Conservation (phyloP, 2,113 vertebrate species). For the Pantherophis guttatus region DNA sequence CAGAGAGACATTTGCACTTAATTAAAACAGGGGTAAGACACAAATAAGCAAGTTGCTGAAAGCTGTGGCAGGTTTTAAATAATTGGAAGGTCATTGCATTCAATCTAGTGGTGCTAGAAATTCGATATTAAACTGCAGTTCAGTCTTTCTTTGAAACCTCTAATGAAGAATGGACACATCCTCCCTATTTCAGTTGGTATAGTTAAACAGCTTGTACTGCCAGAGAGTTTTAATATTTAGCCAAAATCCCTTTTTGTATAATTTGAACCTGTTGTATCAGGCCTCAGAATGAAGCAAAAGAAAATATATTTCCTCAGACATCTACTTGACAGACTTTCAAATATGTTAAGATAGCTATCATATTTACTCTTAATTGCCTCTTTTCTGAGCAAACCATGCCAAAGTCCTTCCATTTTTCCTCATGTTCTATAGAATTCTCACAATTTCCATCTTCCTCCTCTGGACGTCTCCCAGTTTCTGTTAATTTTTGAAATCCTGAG, state of each 20-base stretch:
- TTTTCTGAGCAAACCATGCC: background rate
- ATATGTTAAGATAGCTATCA: background rate
- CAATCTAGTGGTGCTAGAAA: background rate
- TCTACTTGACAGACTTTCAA: background rate
- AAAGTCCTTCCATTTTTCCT: background rate
- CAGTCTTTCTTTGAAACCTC: background rate
- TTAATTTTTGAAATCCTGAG: background rate
- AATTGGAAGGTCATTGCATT: background rate
- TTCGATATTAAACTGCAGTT: background rate
- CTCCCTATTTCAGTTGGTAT: background rate
- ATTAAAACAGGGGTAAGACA: background rate
- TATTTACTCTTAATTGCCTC: background rate
- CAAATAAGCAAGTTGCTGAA: background rate
- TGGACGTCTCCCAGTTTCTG: background rate
- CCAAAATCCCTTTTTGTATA: background rate
- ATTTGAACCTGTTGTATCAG: background rate
- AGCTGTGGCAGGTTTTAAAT: background rate
- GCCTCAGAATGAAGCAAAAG: background rate
- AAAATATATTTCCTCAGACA: background rate
- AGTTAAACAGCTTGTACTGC: background rate
- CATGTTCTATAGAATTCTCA: background rate
- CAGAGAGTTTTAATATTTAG: background rate
- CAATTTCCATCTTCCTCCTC: background rate
- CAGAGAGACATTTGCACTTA: background rate
- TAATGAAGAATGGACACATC: background rate